These are phyloP conservation scores for Lindbergichthys nudifrons DNA, from an alignment of 2,797 vertebrate genomes.

Conservation along the genomic window DNA sequence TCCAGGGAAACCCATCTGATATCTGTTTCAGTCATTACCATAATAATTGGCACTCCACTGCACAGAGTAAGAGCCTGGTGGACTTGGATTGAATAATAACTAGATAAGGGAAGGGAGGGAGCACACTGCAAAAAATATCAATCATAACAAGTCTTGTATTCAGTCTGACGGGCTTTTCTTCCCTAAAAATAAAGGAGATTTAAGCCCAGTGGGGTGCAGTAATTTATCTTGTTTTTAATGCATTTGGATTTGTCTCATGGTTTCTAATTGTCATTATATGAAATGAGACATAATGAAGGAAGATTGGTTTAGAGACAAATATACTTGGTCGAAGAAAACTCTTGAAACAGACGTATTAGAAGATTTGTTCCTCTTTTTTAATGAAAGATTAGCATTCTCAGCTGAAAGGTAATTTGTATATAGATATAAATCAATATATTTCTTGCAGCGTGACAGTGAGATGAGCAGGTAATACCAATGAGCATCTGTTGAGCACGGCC, in stretches of 20 bases:
- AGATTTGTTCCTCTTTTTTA: neutral
- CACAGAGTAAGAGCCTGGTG: conserved; percentile 64
- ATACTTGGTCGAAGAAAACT: neutral
- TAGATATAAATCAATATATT: neutral
- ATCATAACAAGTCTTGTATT: conserved; percentile 31
- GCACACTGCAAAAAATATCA: conserved; percentile 60
- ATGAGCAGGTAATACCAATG: conserved; percentile 22
- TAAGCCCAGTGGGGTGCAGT: conserved; percentile 7
- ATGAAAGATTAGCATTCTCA: neutral
- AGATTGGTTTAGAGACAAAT: neutral
- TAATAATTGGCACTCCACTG: conserved; percentile 80
- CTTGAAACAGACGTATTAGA: conserved; percentile 5
- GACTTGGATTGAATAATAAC: conserved; percentile 74
- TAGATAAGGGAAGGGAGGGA: conserved; percentile 46
- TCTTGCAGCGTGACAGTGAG: conserved; percentile 28
- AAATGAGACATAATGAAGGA: conserved; percentile 4
- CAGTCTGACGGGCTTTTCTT: neutral
- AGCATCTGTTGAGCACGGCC: conserved; percentile 32
- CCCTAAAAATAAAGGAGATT: neutral
- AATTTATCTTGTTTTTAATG: conserved; percentile 14
- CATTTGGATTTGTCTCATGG: neutral
- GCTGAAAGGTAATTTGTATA: neutral
- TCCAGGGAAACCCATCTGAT: conserved; percentile 79
- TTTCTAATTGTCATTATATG: conserved; percentile 9
- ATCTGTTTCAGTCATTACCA: conserved; percentile 82